Evolutionary conservation across 35 echinoderm and acorn worm genomes (phyloP).

Genomic region (Nesometra sesokonis): DNA sequence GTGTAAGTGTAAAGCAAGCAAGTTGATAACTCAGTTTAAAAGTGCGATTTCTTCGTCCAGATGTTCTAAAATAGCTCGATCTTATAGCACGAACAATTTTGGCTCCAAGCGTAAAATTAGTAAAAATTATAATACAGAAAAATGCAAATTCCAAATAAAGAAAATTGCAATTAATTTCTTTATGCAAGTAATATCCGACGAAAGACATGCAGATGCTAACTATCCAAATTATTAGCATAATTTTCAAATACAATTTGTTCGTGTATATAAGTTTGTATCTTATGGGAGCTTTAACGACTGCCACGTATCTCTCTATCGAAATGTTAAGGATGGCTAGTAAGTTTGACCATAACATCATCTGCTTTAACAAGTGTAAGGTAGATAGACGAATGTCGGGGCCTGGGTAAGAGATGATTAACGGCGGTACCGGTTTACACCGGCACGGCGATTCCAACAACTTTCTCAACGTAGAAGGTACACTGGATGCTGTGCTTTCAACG

Average conservation of each 20-base stretch:
- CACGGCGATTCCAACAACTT: too few relatives aligned
- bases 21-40: not conserved
- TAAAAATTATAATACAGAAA: not conserved
- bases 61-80: not conserved
- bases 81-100: not conserved
- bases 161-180: not conserved
- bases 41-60: not conserved
- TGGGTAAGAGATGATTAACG: too few relatives aligned
- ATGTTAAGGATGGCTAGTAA: not conserved
- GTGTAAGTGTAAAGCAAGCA: not conserved
- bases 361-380: too few relatives aligned
- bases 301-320: not conserved
- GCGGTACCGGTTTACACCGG: too few relatives aligned
- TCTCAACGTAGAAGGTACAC: too few relatives aligned
- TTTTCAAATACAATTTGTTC: not conserved
- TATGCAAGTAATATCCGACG: not conserved
- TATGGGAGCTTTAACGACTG: not conserved
- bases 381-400: too few relatives aligned
- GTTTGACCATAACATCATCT: not conserved
- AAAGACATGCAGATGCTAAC: not conserved
- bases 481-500: too few relatives aligned
- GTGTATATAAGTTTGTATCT: not conserved
- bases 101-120: not conserved
- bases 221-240: not conserved
- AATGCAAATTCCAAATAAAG: not conserved